phyloP scores from a whole-genome alignment of 2,888 invertebrate genomes.

The Hoplodrina blanda region DNA sequence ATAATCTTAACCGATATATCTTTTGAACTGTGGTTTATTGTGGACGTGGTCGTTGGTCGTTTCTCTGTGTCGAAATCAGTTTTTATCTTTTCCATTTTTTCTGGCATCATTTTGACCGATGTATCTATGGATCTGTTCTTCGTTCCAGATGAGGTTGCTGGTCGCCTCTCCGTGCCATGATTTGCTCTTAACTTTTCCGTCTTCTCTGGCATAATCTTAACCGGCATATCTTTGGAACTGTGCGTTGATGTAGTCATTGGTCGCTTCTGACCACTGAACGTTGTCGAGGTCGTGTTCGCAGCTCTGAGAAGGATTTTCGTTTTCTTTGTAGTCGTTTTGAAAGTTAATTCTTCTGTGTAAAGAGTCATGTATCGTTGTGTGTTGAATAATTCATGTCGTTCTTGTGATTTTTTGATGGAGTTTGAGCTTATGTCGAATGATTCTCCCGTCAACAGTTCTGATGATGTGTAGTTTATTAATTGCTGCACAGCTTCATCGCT shows the following conservation, averaged over 20 bases:
- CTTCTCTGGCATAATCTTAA: background rate
- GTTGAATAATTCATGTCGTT: background rate
- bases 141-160: too few relatives aligned
- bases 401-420: slow-evolving; percentile 23
- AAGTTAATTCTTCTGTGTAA: slow-evolving; percentile 21
- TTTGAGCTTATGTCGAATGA: slow-evolving; percentile 24
- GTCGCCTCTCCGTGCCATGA: background rate
- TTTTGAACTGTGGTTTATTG: too few relatives aligned
- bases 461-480: background rate
- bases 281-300: background rate
- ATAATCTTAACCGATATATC: too few relatives aligned
- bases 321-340: background rate
- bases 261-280: background rate
- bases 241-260: background rate
- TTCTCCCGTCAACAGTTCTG: background rate
- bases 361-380: slow-evolving; percentile 12
- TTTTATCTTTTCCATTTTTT: too few relatives aligned
- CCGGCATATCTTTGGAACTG: background rate
- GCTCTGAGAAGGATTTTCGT: background rate
- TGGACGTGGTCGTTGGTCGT: too few relatives aligned
- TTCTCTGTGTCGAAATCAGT: too few relatives aligned
- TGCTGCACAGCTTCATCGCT: background rate
- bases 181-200: background rate
- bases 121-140: too few relatives aligned
- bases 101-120: too few relatives aligned